Base-by-base conservation (phyloP, 2,888 invertebrate species). In the Neria commutata region DNA sequence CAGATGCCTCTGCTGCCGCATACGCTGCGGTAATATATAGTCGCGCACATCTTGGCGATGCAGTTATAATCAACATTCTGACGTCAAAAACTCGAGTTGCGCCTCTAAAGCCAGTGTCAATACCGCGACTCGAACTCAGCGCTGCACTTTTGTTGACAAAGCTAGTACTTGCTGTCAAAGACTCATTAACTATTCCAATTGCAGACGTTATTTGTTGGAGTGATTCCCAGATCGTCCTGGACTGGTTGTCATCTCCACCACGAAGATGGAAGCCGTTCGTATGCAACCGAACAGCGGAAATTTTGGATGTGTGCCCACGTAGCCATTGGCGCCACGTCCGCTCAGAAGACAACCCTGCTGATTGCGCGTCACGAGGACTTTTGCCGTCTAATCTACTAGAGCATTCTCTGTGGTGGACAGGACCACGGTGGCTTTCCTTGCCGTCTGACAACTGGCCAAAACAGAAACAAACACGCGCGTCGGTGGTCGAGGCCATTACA, bases 201-300 rank as follows among this genome's bases (percentile, higher is more conserved):
- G 25, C 48, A 1, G 48, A 21, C 16, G 56, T 53, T 11, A 34
- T 47, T 11, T 59, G 59, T 23, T 67, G 61, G 64, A 64, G 70
- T 3, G 76, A 78, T 54, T 76, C 73, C 0, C 67, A 65, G 16
- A 70, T 75, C 8, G 69, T 70, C 1, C 54, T 75, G 0, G 60
- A 63, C 26, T 77, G 75, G 74, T 47, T 75, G 1, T 58, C 60
- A 1, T 54, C 52, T 24, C 62, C 62, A 4, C 65, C 62, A 1
- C 37, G 62, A 19, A 62, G 57, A 14, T 65, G 63, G 65, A 57
- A 54, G n/a, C 58, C 62, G 10, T 65, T 63, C 29, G 58, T 64
- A 0, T 58, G 60, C 40, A 67, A 67, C 19, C 25, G 63, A 1
- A 65, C 58, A 8, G 62, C 65, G 5, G 55, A 58, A 19, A 61